Base-by-base conservation (phyloP, 2,888 invertebrate species). In the Drosophila borealis region DNA sequence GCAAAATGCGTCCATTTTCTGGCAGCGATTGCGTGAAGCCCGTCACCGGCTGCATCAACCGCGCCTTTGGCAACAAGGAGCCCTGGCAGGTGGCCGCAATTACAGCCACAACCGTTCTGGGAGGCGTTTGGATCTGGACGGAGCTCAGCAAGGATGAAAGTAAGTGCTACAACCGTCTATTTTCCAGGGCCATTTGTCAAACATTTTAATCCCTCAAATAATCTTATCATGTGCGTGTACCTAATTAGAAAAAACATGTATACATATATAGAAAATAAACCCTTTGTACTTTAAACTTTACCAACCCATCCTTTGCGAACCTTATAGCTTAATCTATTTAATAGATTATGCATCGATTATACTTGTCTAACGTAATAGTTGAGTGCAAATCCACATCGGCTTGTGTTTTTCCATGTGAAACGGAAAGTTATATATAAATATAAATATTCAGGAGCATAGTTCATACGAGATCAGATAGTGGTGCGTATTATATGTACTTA, bases 1-100 rank as follows among this genome's bases (percentile, higher is more conserved):
- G 4, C 39, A 62, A 46, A 68, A 91, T 91, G 90, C 86, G 81
- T 70, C 89, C 88, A 51, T 88, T 90, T 65, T 74, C 74, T 50
- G 74, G 70, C 62, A 69, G 60, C 60, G 88, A 89, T 57, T 90
- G 80, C 64, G 78, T 91, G 67, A 92, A 91, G 70, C 56, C 91
- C 33, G 61, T 93, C 13, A 93, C 93, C 71, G 83, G 88, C 45
- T 86, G 93, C 41, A 89, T 96, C 33, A 95, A 96, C 91, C 91
- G 93, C 66, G 84, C 94, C 37, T 95, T 96, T 81, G 94, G 93
- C 45, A 94, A 94, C 63, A 94, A 94, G 88, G 96, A 97, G 92
- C 96, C 97, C 88, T 97, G 96, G 97, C 95, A 97, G 93, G 95
- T 97, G 68, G 95, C 95, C 1, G 94, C 96, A 0, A 94, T 96